Conservation (phyloP, 2,888 invertebrate genomes). For the Chalcis sispes region DNA sequence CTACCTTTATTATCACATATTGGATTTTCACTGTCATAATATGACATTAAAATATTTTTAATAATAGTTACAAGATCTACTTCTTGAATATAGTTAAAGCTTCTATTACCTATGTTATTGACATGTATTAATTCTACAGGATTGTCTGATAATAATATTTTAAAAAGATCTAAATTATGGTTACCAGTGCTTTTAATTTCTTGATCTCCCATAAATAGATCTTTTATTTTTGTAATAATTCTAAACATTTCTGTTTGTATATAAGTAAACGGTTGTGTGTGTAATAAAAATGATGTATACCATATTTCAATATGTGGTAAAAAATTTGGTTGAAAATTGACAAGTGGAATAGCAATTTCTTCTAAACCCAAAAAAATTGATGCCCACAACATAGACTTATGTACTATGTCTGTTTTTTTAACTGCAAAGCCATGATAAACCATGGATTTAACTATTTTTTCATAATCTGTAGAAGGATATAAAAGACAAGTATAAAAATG, state of each 20-base stretch:
- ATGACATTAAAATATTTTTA: slow-evolving; percentile 17
- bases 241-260: slow-evolving; percentile 5
- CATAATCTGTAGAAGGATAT: slow-evolving; percentile 1
- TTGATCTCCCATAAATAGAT: neutral
- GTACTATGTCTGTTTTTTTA: slow-evolving; percentile 5
- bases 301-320: slow-evolving; percentile 6
- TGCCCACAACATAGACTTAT: neutral
- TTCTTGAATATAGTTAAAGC: slow-evolving; percentile 23
- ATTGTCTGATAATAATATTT: slow-evolving; percentile 20
- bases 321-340: neutral
- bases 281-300: slow-evolving; percentile 17
- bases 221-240: slow-evolving; percentile 7
- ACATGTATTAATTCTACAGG: slow-evolving; percentile 22
- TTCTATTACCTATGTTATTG: slow-evolving; percentile 5
- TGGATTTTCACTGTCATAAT: slow-evolving; percentile 34
- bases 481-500: slow-evolving; percentile 11
- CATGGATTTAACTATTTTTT: slow-evolving; percentile 18
- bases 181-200: neutral
- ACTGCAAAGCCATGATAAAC: slow-evolving; percentile 20
- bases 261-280: slow-evolving; percentile 13
- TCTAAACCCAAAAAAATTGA: slow-evolving; percentile 13
- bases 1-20: slow-evolving; percentile 32
- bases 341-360: slow-evolving; percentile 28
- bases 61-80: slow-evolving; percentile 12
- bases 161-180: slow-evolving; percentile 26